Conservation (phyloP, 2,113 vertebrate species). For the Chionomys nivalis region DNA sequence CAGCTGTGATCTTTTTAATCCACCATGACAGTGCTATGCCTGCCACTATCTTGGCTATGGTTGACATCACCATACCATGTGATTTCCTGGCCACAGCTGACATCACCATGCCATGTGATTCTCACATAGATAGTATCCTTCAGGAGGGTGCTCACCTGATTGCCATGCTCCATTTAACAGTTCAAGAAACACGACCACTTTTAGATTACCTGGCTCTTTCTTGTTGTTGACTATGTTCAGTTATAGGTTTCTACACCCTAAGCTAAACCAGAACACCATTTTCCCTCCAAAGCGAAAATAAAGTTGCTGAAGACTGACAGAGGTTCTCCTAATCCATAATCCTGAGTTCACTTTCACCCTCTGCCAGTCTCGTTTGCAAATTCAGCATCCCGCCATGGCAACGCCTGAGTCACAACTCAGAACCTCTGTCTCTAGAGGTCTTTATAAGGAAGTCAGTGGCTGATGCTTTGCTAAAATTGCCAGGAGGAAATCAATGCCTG, state of each 20-base stretch:
- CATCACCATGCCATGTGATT: rapidly evolving
- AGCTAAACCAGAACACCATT: neutral
- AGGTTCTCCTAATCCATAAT: neutral
- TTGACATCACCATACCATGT: rapidly evolving
- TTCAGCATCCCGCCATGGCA: rapidly evolving
- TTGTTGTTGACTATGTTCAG: neutral
- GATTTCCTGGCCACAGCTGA: neutral
- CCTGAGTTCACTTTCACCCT: neutral
- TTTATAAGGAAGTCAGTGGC: neutral
- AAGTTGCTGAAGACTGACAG: neutral
- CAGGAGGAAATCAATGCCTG: neutral
- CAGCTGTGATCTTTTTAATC: rapidly evolving
- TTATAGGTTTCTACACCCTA: rapidly evolving
- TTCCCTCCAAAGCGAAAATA: neutral
- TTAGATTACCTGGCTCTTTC: neutral
- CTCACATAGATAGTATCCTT: neutral
- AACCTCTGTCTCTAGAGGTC: neutral
- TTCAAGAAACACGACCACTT: neutral
- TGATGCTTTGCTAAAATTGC: neutral
- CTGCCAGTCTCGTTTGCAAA: no score
- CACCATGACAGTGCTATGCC: rapidly evolving
- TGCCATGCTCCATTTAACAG: neutral
- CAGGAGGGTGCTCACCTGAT: neutral
- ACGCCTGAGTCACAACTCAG: neutral
- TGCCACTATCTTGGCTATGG: neutral